phyloP scores from a whole-genome alignment of 35 echinoderm and acorn worm genomes.

The Heliocidaris tuberculata region DNA sequence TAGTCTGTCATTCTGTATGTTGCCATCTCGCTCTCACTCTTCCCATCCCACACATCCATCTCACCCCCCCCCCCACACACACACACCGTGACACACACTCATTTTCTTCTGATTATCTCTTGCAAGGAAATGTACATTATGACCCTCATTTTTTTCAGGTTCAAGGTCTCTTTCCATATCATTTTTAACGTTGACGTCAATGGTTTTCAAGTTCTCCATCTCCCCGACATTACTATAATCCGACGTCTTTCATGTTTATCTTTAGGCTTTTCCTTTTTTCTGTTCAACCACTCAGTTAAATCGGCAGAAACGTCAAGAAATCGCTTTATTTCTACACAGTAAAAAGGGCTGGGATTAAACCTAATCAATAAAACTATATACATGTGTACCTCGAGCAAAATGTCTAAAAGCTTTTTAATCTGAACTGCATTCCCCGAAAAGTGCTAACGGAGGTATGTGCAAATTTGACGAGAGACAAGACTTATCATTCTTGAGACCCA shows the following conservation, averaged over 20 bases:
- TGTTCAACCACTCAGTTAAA: too few species aligned
- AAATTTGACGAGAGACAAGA: too few species aligned
- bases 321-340: background rate
- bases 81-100: too few species aligned
- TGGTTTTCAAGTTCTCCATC: background rate
- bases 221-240: background rate
- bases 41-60: too few species aligned
- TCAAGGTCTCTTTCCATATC: background rate
- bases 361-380: background rate
- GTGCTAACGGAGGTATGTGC: background rate
- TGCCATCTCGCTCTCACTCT: too few species aligned
- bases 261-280: background rate
- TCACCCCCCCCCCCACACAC: too few species aligned
- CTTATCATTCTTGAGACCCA: too few species aligned
- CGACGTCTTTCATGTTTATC: background rate
- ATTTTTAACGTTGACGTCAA: background rate
- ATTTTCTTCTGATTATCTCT: background rate
- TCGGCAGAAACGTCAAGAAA: background rate
- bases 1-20: background rate
- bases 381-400: background rate
- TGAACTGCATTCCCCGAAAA: background rate
- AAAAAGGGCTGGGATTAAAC: background rate
- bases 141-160: background rate
- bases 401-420: constrained; percentile 6
- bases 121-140: background rate